phyloP scores from a whole-genome alignment of 2,113 vertebrate genomes.

The Acrocephalus arundinaceus region DNA sequence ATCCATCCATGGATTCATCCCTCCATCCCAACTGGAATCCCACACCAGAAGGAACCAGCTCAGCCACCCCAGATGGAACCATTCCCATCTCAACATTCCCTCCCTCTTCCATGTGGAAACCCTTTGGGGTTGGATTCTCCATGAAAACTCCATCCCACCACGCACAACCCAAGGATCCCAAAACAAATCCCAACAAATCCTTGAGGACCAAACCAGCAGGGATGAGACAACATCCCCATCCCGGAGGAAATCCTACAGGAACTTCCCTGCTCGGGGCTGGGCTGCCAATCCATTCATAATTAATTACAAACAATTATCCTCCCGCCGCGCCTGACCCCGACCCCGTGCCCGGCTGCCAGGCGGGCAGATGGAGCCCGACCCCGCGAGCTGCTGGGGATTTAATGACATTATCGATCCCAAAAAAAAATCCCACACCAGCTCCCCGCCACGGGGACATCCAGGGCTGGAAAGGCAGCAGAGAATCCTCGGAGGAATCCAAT shows the following conservation, averaged over 20 bases:
- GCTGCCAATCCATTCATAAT: not conserved
- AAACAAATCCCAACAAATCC: not conserved
- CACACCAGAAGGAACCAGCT: not conserved
- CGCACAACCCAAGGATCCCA: not conserved
- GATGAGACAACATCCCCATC: not conserved
- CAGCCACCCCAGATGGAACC: not conserved
- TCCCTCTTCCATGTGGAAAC: rapidly evolving
- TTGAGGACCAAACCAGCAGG: rapidly evolving
- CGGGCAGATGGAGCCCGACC: not conserved
- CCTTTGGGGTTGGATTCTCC: not conserved
- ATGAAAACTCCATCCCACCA: not conserved
- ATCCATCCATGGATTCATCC: not conserved
- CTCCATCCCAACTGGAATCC: not conserved
- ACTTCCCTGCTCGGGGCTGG: not conserved
- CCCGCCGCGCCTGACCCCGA: not conserved
- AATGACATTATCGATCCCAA: not conserved
- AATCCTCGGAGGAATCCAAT: not conserved
- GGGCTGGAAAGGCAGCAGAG: rapidly evolving
- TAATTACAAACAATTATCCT: constrained; percentile 21
- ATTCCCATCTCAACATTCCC: not conserved
- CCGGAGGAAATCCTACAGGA: rapidly evolving
- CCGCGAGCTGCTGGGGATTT: not conserved
- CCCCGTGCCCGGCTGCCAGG: not conserved
- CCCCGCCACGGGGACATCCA: not conserved
- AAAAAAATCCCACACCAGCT: not conserved